Percentiles rank a stretch among this genome's conserved stretches.
Evolutionary conservation across 1,140 invertebrate genomes (phyloP).

Genomic region (Drosophila eugracilis): DNA sequence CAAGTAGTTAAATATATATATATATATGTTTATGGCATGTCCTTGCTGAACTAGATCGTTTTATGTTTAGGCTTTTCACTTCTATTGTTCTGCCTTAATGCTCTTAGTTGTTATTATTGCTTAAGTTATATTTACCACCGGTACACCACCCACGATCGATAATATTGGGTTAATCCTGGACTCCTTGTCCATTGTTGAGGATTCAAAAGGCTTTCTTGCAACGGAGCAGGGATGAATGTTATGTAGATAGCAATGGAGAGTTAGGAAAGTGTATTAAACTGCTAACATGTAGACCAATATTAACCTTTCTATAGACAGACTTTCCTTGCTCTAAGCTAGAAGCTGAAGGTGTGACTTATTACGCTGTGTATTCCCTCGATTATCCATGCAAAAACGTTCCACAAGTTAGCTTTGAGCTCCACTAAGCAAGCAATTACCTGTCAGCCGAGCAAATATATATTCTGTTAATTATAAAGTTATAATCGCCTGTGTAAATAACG

Average conservation of each 20-base stretch:
- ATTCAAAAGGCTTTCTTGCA: background rate
- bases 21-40: conserved; percentile 28
- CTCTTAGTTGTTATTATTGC: conserved; percentile 28
- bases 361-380: background rate
- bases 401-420: conserved; percentile 7
- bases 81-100: conserved; percentile 2
- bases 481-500: conserved; percentile 19
- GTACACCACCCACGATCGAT: background rate
- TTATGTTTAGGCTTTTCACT: background rate
- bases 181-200: background rate
- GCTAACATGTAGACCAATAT: no score
- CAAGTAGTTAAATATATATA: conserved; percentile 24
- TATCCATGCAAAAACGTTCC: conserved; percentile 11
- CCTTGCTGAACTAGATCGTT: conserved; percentile 7
- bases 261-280: no score
- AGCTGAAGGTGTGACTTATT: background rate
- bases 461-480: conserved; percentile 11
- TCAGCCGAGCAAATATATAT: conserved; percentile 3
- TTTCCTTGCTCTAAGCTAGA: conserved; percentile 8
- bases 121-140: conserved; percentile 2
- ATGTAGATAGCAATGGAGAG: background rate
- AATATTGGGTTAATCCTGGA: background rate
- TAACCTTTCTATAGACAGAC: conserved; percentile 2
- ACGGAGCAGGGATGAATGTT: background rate
- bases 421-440: conserved; percentile 1